A percentile compares a stretch with the other conserved stretches of the same genome.
These are phyloP conservation scores for Papilio protenor DNA, from an alignment of 2,888 invertebrate genomes.

Conservation along the genomic window DNA sequence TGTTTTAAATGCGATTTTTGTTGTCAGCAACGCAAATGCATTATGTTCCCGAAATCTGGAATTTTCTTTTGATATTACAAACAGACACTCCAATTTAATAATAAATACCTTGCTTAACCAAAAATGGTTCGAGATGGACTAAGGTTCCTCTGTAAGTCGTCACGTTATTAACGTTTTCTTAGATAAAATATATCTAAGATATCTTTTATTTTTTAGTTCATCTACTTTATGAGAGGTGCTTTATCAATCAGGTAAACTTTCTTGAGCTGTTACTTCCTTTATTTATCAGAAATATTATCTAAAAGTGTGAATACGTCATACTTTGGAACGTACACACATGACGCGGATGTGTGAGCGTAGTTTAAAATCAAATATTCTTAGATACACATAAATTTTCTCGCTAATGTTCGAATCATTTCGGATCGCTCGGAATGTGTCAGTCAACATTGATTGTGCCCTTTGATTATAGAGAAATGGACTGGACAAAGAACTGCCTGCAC, in stretches of 20 bases:
- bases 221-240: background rate
- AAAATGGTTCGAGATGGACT: too few species aligned
- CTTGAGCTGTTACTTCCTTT: background rate
- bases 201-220: background rate
- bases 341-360: conserved; percentile 10
- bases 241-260: background rate
- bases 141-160: too few species aligned
- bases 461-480: conserved; percentile 2
- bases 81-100: too few species aligned
- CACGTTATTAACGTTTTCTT: background rate
- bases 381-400: conserved; percentile 36
- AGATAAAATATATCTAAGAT: background rate
- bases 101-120: too few species aligned
- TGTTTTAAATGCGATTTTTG: too few species aligned
- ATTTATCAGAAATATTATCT: background rate
- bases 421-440: conserved; percentile 37
- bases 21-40: too few species aligned
- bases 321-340: conserved; percentile 16
- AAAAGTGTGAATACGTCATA: background rate
- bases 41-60: too few species aligned
- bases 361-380: conserved; percentile 33
- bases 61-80: too few species aligned
- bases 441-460: conserved; percentile 26
- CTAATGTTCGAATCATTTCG: conserved; percentile 37
- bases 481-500: background rate